Percentiles rank a stretch among this genome's conserved stretches.
Evolutionary conservation across 1,140 invertebrate genomes (phyloP).

Genomic region (Popillia japonica): DNA sequence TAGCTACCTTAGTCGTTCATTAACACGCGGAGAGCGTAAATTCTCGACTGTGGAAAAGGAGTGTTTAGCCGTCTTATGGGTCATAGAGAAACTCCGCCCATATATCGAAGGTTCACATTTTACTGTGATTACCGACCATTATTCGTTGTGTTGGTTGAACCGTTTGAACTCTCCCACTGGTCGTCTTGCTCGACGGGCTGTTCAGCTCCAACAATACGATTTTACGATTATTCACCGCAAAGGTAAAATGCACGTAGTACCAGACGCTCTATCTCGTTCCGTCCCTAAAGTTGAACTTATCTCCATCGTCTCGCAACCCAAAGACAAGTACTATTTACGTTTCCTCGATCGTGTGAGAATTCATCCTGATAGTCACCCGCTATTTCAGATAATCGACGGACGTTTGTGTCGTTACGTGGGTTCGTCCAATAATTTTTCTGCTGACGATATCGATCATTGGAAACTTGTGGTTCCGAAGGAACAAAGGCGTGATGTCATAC

Average conservation of each 20-base stretch:
- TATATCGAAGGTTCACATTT: slow-evolving; percentile 4
- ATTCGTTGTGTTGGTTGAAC: slow-evolving; percentile 15
- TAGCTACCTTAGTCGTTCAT: too few species aligned
- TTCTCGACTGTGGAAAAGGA: too few species aligned
- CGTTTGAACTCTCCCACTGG: neutral
- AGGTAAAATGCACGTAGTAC: neutral
- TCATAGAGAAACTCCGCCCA: neutral
- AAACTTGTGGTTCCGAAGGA: too few species aligned
- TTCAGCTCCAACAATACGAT: neutral
- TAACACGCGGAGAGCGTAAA: too few species aligned
- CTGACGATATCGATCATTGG: neutral
- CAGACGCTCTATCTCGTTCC: neutral
- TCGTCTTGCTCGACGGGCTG: neutral
- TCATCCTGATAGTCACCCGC: neutral
- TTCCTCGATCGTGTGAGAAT: neutral
- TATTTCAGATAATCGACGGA: neutral
- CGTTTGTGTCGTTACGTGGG: neutral
- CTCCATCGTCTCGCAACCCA: neutral
- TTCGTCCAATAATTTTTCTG: neutral
- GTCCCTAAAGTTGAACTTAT: neutral
- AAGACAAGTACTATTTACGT: neutral
- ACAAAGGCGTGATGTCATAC: neutral
- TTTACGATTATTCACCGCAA: slow-evolving; percentile 28
- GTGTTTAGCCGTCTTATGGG: too few species aligned
- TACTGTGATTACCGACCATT: slow-evolving; percentile 30